Conservation (phyloP, 2,113 vertebrate species). For the Catagonus wagneri region DNA sequence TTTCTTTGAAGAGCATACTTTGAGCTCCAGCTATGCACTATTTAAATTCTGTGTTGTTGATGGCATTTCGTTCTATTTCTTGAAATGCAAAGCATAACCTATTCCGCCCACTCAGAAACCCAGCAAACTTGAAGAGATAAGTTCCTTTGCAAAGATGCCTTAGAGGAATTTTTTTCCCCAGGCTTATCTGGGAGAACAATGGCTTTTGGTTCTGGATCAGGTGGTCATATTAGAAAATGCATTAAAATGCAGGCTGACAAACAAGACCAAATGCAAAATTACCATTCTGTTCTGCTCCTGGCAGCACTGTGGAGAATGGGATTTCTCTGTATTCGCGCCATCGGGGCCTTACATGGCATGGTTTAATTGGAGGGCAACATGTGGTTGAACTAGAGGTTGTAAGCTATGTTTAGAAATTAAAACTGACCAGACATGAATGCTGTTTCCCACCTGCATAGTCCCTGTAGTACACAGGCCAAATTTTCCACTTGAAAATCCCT, state of each 20-base stretch:
- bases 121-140: conserved; percentile 58
- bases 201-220: conserved; percentile 59
- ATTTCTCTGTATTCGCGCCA: conserved; percentile 78
- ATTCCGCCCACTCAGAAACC: conserved; percentile 65
- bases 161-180: not conserved
- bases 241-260: conserved; percentile 76
- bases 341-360: conserved; percentile 62
- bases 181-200: conserved; percentile 65
- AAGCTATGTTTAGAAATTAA: conserved; percentile 71
- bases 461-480: not conserved
- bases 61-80: conserved; percentile 69
- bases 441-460: conserved; percentile 24
- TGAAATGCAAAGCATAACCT: conserved; percentile 66
- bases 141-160: conserved; percentile 33
- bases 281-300: conserved; percentile 68
- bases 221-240: conserved; percentile 64
- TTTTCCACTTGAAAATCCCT: conserved; percentile 46
- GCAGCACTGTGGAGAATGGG: conserved; percentile 76
- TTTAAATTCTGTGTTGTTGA: conserved; percentile 63
- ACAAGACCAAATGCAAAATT: conserved; percentile 78
- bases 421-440: conserved; percentile 43
- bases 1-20: conserved; percentile 46
- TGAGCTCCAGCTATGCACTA: conserved; percentile 4
- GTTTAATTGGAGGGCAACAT: conserved; percentile 80
- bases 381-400: conserved; percentile 70